These are phyloP conservation scores for Carettochelys insculpta DNA, from an alignment of 2,113 vertebrate genomes.

Conservation along the genomic window DNA sequence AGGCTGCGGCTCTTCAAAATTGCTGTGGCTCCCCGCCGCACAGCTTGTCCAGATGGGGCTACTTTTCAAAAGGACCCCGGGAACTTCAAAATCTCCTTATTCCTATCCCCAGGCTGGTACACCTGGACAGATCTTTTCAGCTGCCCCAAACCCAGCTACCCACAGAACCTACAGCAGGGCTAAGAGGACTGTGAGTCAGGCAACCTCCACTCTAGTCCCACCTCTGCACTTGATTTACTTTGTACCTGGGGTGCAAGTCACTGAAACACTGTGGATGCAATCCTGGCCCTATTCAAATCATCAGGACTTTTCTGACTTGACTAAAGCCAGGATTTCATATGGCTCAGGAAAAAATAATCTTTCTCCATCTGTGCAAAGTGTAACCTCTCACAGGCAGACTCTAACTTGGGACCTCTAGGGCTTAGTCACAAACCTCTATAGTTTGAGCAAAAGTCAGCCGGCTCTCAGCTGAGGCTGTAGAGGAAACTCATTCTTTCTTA, in stretches of 20 bases:
- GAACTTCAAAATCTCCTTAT: too few species aligned
- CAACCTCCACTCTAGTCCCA: background rate
- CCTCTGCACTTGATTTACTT: background rate
- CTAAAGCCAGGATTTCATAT: background rate
- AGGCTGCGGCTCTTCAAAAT: too few species aligned
- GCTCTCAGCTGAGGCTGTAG: too few species aligned
- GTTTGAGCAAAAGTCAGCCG: too few species aligned
- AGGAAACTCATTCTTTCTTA: too few species aligned
- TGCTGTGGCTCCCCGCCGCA: too few species aligned
- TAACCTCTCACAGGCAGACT: too few species aligned
- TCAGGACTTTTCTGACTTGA: background rate
- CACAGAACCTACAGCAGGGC: background rate
- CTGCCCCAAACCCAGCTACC: background rate
- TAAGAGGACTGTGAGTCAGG: background rate
- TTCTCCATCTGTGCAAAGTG: background rate
- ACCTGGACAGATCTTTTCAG: background rate
- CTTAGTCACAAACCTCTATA: too few species aligned
- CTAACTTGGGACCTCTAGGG: too few species aligned
- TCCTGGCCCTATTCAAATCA: background rate
- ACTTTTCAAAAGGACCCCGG: too few species aligned
- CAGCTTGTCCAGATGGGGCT: too few species aligned
- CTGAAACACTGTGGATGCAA: background rate
- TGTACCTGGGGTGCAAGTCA: background rate
- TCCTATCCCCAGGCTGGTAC: too few species aligned
- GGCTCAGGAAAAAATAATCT: background rate